These are phyloP conservation scores for Zosterops lateralis DNA, from an alignment of 2,113 vertebrate species.

Conservation along the genomic window DNA sequence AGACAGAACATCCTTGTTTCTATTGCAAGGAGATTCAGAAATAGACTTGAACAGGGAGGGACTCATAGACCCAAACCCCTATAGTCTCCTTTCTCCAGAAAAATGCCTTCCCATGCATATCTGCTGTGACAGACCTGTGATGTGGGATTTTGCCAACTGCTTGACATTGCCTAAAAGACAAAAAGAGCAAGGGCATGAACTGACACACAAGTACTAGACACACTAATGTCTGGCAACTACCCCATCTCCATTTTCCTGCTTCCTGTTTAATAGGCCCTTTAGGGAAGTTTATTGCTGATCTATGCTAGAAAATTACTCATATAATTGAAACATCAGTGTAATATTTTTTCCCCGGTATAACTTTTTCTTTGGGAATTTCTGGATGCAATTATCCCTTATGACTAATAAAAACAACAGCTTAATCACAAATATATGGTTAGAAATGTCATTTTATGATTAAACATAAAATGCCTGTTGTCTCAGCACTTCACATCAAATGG, in stretches of 20 bases:
- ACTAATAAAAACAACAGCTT: constrained; percentile 65
- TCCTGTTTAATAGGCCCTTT: constrained; percentile 41
- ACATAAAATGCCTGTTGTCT: constrained; percentile 37
- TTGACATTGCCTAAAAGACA: neutral
- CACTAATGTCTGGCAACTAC: neutral
- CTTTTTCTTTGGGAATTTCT: constrained; percentile 52
- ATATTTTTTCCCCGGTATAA: neutral
- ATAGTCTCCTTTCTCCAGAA: neutral
- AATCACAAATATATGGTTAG: constrained; percentile 58
- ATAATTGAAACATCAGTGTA: neutral
- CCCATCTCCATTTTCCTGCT: neutral
- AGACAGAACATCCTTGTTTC: neutral
- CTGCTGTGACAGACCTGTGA: neutral
- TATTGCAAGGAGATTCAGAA: neutral
- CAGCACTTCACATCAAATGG: constrained; percentile 26
- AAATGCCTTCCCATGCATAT: neutral
- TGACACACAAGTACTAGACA: neutral
- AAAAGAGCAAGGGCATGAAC: neutral
- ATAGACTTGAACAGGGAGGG: neutral
- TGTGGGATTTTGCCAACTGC: neutral
- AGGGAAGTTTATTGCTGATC: constrained; percentile 21
- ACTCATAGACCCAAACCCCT: neutral
- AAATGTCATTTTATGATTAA: constrained; percentile 54
- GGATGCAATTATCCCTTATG: constrained; percentile 65
- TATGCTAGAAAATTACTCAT: constrained; percentile 44